These are phyloP conservation scores for Actenoides lindsayi DNA, from an alignment of 2,113 vertebrate species.

Conservation along the genomic window DNA sequence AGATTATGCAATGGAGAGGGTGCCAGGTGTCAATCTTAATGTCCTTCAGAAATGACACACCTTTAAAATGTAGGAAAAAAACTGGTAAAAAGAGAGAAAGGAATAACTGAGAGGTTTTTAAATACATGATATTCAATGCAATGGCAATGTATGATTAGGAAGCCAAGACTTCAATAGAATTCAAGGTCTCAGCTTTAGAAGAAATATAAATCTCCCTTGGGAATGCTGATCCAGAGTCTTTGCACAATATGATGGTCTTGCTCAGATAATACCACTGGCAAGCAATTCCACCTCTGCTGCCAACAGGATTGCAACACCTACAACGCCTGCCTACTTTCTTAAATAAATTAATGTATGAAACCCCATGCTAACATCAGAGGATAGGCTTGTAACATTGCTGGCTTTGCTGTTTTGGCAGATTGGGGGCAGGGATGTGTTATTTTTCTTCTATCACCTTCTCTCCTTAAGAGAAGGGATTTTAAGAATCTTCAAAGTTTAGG, in stretches of 20 bases:
- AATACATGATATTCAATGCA: not conserved
- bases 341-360: not conserved
- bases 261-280: not conserved
- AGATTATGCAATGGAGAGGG: not conserved
- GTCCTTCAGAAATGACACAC: rapidly evolving
- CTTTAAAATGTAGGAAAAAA: not conserved
- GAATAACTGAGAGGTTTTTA: not conserved
- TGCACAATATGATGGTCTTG: not conserved
- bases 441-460: not conserved
- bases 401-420: not conserved
- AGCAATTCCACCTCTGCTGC: not conserved
- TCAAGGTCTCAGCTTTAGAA: not conserved
- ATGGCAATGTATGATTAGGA: not conserved
- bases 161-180: not conserved
- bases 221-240: not conserved
- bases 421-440: not conserved
- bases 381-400: not conserved
- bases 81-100: not conserved
- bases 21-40: not conserved
- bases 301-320: not conserved
- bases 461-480: not conserved
- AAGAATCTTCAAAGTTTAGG: not conserved
- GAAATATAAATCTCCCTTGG: not conserved
- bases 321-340: not conserved
- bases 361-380: not conserved